A percentile compares a stretch with the other conserved stretches of the same genome.
Conservation (phyloP, 1,140 invertebrate species). For the Saxidomus purpurata region DNA sequence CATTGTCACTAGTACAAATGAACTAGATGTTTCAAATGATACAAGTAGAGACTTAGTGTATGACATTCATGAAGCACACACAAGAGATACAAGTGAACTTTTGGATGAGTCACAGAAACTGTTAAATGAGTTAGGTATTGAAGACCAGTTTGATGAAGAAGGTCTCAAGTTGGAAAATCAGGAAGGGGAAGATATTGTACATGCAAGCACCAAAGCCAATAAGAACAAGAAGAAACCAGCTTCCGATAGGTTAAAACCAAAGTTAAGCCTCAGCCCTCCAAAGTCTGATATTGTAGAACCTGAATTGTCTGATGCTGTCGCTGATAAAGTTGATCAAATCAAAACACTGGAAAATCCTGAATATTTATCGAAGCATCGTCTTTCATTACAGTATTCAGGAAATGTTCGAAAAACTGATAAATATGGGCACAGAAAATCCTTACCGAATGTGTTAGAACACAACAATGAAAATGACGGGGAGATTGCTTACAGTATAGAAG, state of each 20-base stretch:
- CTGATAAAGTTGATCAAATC: constrained; percentile 59
- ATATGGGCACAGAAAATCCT: neutral
- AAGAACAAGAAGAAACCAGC: constrained; percentile 57
- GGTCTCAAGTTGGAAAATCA: neutral
- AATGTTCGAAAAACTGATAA: neutral
- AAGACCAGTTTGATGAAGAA: neutral
- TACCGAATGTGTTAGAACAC: constrained; percentile 52
- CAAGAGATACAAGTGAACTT: neutral
- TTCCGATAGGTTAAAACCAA: constrained; percentile 46
- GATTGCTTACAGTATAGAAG: neutral
- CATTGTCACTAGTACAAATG: neutral
- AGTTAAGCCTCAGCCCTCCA: constrained; percentile 62
- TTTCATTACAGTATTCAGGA: constrained; percentile 52
- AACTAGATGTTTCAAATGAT: neutral
- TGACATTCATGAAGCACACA: neutral
- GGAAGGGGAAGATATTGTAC: neutral
- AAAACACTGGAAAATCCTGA: constrained; percentile 50
- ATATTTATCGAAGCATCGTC: constrained; percentile 60
- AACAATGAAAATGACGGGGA: constrained; percentile 14
- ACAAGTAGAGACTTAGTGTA: neutral
- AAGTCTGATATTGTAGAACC: constrained; percentile 63
- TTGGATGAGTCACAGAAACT: constrained; percentile 48
- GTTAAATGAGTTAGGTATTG: constrained; percentile 43
- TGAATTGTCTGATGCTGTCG: constrained; percentile 72
- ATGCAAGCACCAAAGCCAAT: neutral